phyloP scores from a whole-genome alignment of 2,888 invertebrate species.

The Xestia xanthographa region DNA sequence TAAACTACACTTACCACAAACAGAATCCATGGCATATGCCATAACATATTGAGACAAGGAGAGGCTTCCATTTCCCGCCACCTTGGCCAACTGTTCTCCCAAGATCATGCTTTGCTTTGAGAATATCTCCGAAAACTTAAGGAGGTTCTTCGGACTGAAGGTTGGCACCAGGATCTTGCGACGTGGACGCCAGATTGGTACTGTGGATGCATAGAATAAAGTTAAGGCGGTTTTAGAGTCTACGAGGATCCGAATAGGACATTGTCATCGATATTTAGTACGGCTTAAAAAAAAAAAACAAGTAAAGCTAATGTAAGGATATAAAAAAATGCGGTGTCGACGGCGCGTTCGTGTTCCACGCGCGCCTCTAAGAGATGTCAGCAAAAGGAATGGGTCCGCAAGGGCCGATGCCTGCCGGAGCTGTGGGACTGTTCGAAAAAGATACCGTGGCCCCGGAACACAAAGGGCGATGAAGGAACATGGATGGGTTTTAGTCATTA shows the following conservation, averaged over 20 bases:
- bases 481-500: no score
- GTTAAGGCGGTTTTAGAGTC: neutral
- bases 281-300: neutral
- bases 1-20: slow-evolving; percentile 70
- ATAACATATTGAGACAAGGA: slow-evolving; percentile 73
- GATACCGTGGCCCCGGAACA: no score
- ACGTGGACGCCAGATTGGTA: slow-evolving; percentile 76
- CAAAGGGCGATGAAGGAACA: no score
- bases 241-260: neutral
- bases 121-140: slow-evolving; percentile 71
- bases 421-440: no score
- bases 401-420: no score
- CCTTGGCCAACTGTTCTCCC: slow-evolving; percentile 62
- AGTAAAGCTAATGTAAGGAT: neutral
- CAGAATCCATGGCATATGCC: slow-evolving; percentile 74
- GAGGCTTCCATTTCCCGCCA: slow-evolving; percentile 63
- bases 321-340: no score
- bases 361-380: no score
- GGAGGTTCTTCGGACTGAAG: slow-evolving; percentile 71
- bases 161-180: slow-evolving; percentile 75
- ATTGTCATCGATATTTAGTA: neutral
- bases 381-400: no score
- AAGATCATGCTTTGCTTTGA: slow-evolving; percentile 68
- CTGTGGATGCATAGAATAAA: slow-evolving; percentile 52
- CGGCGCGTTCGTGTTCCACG: no score